Conservation (phyloP, 2,797 vertebrate genomes). For the Squalus acanthias region DNA sequence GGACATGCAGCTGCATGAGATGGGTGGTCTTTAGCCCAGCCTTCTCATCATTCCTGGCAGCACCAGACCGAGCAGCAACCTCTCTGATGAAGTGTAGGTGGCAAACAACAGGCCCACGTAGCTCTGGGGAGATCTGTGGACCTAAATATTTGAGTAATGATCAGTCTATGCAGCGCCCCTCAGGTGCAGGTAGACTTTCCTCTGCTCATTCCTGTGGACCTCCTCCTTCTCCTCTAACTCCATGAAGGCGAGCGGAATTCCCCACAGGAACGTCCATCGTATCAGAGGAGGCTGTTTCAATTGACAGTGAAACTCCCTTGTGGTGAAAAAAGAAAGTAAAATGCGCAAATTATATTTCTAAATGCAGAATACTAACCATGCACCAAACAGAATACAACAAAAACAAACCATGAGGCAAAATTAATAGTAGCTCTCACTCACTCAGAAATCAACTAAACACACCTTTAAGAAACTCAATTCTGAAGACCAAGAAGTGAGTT, state of each 20-base stretch:
- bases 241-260: neutral
- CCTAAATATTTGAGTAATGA: neutral
- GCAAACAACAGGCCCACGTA: neutral
- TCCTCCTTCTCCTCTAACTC: neutral
- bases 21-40: neutral
- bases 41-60: neutral
- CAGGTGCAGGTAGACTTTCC: neutral
- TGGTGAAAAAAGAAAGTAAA: neutral
- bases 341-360: neutral
- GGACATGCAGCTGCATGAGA: neutral
- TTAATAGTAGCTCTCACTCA: neutral
- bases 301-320: neutral
- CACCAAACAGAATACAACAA: neutral
- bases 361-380: neutral
- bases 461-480: neutral
- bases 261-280: neutral
- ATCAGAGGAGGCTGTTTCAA: neutral
- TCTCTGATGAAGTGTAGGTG: neutral
- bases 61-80: neutral
- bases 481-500: neutral
- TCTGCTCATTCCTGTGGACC: neutral
- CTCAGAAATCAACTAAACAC: neutral
- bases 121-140: neutral
- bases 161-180: neutral
- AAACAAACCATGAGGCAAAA: neutral